Evolutionary conservation across 2,797 vertebrate species (phyloP).

Genomic region (Octomys mimax): DNA sequence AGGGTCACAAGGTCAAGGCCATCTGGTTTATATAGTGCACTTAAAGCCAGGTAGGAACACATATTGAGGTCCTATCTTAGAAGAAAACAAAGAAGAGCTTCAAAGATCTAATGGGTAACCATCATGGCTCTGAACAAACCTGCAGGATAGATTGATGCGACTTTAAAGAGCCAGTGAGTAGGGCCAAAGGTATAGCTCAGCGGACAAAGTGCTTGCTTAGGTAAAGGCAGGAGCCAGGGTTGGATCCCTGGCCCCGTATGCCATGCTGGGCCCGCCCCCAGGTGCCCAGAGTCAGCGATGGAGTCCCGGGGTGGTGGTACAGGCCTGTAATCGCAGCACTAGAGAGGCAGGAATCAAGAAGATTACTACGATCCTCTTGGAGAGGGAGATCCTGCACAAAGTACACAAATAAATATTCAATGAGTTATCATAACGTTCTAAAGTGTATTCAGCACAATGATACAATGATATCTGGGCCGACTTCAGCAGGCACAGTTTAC

Average conservation of each 20-base stretch:
- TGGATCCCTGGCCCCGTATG: no score
- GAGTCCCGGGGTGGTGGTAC: no score
- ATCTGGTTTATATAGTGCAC: neutral
- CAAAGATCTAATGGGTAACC: neutral
- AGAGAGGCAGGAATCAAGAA: no score
- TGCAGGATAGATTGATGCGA: accelerated
- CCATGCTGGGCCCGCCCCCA: no score
- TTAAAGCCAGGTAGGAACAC: neutral
- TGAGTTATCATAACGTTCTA: neutral
- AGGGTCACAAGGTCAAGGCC: neutral
- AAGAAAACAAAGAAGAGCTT: neutral
- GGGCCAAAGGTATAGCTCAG: no score
- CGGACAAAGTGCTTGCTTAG: no score
- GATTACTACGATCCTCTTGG: no score
- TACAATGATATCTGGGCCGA: neutral
- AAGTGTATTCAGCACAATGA: neutral
- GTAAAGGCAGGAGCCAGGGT: no score
- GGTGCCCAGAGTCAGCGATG: no score
- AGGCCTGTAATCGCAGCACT: no score
- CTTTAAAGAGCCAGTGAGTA: neutral
- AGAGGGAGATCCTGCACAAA: no score
- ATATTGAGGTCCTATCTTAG: neutral
- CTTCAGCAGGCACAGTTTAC: neutral
- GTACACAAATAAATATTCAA: neutral
- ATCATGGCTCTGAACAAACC: neutral